A percentile compares a stretch with the other conserved stretches of the same genome.
These are phyloP conservation scores for Galaxea fascicularis DNA, from an alignment of 92 coral and sea anemone genomes.

Conservation along the genomic window DNA sequence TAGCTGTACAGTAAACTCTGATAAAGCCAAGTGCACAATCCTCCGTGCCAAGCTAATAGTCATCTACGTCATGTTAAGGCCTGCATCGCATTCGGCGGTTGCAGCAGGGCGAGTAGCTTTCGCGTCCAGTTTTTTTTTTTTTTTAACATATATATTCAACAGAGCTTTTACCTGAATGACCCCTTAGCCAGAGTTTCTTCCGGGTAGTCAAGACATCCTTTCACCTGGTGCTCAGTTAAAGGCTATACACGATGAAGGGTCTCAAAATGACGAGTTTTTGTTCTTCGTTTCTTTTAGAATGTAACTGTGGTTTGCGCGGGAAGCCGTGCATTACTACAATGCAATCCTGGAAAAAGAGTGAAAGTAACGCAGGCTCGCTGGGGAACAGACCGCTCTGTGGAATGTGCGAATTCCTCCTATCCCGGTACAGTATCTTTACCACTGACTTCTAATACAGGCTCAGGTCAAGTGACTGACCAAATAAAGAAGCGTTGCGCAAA, in stretches of 20 bases:
- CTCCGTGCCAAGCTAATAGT: too few species aligned
- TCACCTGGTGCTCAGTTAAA: too few species aligned
- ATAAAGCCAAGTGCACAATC: too few species aligned
- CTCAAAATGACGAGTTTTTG: background rate
- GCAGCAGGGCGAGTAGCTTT: too few species aligned
- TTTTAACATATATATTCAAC: too few species aligned
- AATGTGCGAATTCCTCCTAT: constrained; percentile 75
- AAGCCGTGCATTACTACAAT: constrained; percentile 59
- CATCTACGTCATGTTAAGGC: too few species aligned
- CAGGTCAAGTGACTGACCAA: constrained; percentile 71
- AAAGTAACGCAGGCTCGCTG: constrained; percentile 91
- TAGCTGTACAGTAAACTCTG: too few species aligned
- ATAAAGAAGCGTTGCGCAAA: constrained; percentile 73
- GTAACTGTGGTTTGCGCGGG: constrained; percentile 86
- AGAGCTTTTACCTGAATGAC: too few species aligned
- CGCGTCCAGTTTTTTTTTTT: too few species aligned
- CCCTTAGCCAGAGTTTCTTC: too few species aligned
- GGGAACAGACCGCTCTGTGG: constrained; percentile 85
- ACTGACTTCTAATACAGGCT: constrained; percentile 68
- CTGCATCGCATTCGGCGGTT: too few species aligned
- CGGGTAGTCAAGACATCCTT: background rate
- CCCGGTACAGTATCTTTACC: constrained; percentile 60
- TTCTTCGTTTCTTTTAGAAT: constrained; percentile 43
- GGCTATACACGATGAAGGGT: background rate
- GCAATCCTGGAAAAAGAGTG: constrained; percentile 70